Conservation (phyloP, 2,113 vertebrate genomes). For the Azemiops feae region DNA sequence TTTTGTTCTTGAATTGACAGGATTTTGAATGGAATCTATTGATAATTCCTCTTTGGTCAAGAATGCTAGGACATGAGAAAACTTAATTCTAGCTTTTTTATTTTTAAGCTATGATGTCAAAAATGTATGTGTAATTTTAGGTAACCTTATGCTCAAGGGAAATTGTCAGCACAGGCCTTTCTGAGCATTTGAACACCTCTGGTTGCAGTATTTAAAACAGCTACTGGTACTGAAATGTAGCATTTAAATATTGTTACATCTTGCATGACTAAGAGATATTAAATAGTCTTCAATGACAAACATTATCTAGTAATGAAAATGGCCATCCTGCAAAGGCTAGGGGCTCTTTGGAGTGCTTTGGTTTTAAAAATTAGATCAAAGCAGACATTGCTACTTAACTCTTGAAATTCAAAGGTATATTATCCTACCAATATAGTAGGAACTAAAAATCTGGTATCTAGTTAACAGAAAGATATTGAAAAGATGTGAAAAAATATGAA, state of each 20-base stretch:
- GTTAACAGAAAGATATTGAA: neutral
- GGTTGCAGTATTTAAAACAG: accelerated
- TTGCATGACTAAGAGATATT: neutral
- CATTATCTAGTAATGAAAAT: slow-evolving; percentile 41
- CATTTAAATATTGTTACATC: neutral
- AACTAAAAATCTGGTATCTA: neutral
- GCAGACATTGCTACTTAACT: neutral
- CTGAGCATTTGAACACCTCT: neutral
- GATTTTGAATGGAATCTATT: neutral
- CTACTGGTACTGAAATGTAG: neutral
- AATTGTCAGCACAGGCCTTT: accelerated
- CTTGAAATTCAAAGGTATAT: neutral
- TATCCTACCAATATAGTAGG: neutral
- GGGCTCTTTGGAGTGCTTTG: neutral
- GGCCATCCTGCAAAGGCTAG: accelerated
- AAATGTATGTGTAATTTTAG: neutral
- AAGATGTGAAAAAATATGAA: neutral
- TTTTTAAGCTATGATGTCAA: neutral
- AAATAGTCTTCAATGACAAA: neutral
- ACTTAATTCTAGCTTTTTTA: accelerated
- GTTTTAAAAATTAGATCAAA: neutral
- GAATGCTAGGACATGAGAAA: accelerated
- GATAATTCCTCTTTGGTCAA: accelerated
- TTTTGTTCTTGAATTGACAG: neutral
- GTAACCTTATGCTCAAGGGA: accelerated